A percentile compares a stretch with the other conserved stretches of the same genome.
These are phyloP conservation scores for Colostygia pectinataria DNA, from an alignment of 2,888 invertebrate species.

Conservation along the genomic window DNA sequence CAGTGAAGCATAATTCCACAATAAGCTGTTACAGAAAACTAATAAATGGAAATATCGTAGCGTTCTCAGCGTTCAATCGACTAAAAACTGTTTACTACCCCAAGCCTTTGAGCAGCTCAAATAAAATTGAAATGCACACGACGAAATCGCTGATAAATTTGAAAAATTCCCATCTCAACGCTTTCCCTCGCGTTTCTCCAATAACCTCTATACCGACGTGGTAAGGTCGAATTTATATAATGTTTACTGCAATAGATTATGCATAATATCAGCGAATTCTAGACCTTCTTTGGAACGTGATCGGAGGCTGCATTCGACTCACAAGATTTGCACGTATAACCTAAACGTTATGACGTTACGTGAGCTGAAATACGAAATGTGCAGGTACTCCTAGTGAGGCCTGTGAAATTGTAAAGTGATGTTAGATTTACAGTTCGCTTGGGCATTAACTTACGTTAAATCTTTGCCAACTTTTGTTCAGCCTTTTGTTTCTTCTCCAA, in stretches of 20 bases:
- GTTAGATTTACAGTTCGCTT: conserved; percentile 13
- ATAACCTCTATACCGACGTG: conserved; percentile 13
- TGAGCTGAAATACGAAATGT: conserved; percentile 37
- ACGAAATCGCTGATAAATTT: conserved; percentile 51
- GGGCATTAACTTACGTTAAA: conserved; percentile 1
- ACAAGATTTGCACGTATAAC: conserved; percentile 38
- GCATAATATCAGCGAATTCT: conserved; percentile 61
- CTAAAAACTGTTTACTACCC: conserved; percentile 39
- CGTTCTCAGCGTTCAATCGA: conserved; percentile 26
- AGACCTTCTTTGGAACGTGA: conserved; percentile 55
- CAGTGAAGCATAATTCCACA: background rate
- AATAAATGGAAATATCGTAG: conserved; percentile 16
- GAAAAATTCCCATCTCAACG: conserved; percentile 44
- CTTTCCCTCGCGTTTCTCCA: conserved; percentile 31
- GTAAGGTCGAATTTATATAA: conserved; percentile 19
- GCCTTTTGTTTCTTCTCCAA: too few relatives aligned
- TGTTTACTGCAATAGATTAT: conserved; percentile 45
- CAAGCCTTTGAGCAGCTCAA: conserved; percentile 40
- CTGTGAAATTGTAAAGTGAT: conserved; percentile 25
- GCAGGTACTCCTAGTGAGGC: conserved; percentile 21
- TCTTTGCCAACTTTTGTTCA: conserved; percentile 13
- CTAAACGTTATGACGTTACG: conserved; percentile 48
- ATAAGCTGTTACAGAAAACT: conserved; percentile 10
- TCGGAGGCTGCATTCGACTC: conserved; percentile 41
- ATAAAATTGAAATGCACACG: conserved; percentile 52